A percentile compares a stretch with the other conserved stretches of the same genome.
Evolutionary conservation across 2,888 invertebrate genomes (phyloP).

Genomic region (Desoria tigrina): DNA sequence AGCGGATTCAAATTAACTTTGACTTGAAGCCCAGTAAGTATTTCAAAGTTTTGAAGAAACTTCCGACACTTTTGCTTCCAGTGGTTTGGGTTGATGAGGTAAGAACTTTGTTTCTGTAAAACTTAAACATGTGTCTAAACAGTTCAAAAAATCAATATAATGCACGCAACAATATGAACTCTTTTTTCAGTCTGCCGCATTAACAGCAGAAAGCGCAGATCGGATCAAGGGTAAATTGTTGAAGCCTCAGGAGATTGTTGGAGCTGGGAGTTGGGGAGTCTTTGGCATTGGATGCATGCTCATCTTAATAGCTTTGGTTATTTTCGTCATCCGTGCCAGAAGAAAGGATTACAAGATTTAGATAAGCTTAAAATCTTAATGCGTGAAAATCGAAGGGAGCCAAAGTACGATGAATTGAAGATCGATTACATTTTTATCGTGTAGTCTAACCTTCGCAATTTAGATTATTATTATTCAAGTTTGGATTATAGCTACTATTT

Average conservation of each 20-base stretch:
- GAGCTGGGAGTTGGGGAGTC: slow-evolving; percentile 36
- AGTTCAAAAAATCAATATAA: background rate
- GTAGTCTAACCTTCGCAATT: too few species aligned
- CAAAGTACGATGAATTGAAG: too few species aligned
- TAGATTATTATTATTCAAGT: too few species aligned
- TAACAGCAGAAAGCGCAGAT: slow-evolving; percentile 34
- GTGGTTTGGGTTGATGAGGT: slow-evolving; percentile 45
- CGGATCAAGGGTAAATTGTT: slow-evolving; percentile 35
- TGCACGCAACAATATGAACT: background rate
- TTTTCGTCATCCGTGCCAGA: slow-evolving; percentile 13
- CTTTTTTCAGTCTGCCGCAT: slow-evolving; percentile 29
- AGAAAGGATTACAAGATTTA: too few species aligned
- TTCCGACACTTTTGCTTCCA: slow-evolving; percentile 34
- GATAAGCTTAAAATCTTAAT: too few species aligned
- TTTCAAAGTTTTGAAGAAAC: slow-evolving; percentile 32
- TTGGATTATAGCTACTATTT: too few species aligned
- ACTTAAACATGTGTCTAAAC: background rate
- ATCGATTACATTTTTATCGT: too few species aligned
- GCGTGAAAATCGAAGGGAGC: too few species aligned
- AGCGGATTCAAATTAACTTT: slow-evolving; percentile 40
- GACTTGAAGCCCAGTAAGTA: slow-evolving; percentile 22
- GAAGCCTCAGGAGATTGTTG: slow-evolving; percentile 35
- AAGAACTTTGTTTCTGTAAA: background rate
- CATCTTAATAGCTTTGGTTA: slow-evolving; percentile 25
- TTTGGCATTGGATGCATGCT: slow-evolving; percentile 36